These are phyloP conservation scores for Sebastes steindachneri DNA, from an alignment of 2,797 vertebrate species.

Conservation along the genomic window DNA sequence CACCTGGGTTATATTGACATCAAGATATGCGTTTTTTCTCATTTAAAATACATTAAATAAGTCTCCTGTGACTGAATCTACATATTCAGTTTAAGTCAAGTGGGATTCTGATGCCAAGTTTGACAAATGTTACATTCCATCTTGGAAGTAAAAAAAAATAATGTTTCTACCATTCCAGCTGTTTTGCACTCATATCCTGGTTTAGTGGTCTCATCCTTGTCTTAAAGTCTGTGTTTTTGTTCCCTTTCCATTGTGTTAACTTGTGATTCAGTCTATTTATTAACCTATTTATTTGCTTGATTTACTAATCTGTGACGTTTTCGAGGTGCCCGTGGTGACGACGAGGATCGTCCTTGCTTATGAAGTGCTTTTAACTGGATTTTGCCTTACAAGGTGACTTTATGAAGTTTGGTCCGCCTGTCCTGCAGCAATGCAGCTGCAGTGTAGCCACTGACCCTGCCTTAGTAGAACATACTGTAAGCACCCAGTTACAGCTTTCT, in stretches of 20 bases:
- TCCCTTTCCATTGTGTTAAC: neutral
- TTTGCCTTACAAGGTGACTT: conserved; percentile 21
- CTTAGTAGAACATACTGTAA: conserved; percentile 6
- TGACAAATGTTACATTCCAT: conserved; percentile 6
- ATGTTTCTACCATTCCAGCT: neutral
- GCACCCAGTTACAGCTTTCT: neutral
- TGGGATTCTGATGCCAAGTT: neutral
- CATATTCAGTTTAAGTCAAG: neutral
- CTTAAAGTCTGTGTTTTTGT: neutral
- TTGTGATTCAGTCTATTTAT: conserved; percentile 46
- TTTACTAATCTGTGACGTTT: neutral
- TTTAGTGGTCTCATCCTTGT: neutral
- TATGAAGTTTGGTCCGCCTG: conserved; percentile 3
- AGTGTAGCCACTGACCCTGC: neutral
- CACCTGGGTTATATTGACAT: neutral
- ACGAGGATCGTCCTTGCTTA: neutral
- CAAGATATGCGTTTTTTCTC: neutral
- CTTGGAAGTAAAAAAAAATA: neutral
- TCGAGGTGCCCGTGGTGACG: neutral
- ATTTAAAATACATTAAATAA: neutral
- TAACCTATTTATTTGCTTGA: conserved; percentile 46
- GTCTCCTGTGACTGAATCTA: neutral
- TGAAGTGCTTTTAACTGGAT: conserved; percentile 15
- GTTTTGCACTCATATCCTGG: conserved; percentile 7
- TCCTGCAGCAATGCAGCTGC: neutral